Percentiles rank a stretch among this genome's conserved stretches.
These are phyloP conservation scores for Stictonetta naevosa DNA, from an alignment of 2,113 vertebrate genomes.

Conservation along the genomic window DNA sequence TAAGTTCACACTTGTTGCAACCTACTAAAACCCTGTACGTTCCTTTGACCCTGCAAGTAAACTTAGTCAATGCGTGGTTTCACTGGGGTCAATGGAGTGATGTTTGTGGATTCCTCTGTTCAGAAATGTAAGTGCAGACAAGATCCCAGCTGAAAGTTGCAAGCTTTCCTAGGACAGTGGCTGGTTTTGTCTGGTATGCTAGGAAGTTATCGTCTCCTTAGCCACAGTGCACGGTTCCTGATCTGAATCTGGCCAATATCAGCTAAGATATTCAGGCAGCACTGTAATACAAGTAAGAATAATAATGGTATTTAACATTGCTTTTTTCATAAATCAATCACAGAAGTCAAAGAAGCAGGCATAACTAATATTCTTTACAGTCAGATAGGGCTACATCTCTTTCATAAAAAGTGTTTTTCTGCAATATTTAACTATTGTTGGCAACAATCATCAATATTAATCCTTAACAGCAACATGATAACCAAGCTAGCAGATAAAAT, in stretches of 20 bases:
- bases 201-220: background rate
- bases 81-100: background rate
- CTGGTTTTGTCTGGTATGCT: background rate
- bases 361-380: conserved; percentile 58
- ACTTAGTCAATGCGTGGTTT: background rate
- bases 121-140: background rate
- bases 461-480: conserved; percentile 77
- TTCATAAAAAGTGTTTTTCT: conserved; percentile 64
- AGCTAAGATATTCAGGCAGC: background rate
- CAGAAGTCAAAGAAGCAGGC: conserved; percentile 50
- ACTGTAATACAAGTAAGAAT: conserved; percentile 3
- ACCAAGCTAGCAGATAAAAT: conserved; percentile 79
- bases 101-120: background rate
- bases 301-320: conserved; percentile 54
- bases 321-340: conserved; percentile 63
- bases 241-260: background rate
- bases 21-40: background rate
- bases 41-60: background rate
- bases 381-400: conserved; percentile 64
- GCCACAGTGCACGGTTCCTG: background rate
- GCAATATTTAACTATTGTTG: conserved; percentile 72
- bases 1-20: conserved; percentile 23
- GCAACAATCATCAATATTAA: conserved; percentile 76
- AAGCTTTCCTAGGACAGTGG: background rate
- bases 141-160: background rate